phyloP scores from a whole-genome alignment of 2,113 vertebrate species.

The Gallinago undulata region DNA sequence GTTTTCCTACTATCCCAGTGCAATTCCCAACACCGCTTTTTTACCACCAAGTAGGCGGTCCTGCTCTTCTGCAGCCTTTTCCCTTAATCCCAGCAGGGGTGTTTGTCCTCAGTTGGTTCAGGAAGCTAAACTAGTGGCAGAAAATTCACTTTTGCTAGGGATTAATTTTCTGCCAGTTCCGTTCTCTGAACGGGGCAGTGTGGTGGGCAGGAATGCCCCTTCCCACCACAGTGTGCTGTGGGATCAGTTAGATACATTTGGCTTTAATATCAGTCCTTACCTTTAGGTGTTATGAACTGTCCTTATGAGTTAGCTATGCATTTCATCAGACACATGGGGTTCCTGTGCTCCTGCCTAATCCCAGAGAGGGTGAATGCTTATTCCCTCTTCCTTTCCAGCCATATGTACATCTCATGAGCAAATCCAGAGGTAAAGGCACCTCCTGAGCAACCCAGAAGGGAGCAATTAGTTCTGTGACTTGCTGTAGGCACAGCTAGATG shows the following conservation, averaged over 20 bases:
- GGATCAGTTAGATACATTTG: background rate
- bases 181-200: background rate
- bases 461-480: background rate
- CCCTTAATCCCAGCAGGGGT: background rate
- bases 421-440: background rate
- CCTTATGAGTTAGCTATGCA: background rate
- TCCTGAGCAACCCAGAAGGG: background rate
- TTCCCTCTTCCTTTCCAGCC: background rate
- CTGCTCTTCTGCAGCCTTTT: background rate
- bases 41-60: background rate
- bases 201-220: background rate
- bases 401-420: background rate
- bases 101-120: background rate
- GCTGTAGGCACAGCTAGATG: background rate
- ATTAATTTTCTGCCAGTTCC: background rate
- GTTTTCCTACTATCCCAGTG: background rate
- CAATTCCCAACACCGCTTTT: background rate
- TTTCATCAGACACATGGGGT: background rate
- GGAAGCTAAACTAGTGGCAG: background rate
- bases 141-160: background rate
- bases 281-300: background rate
- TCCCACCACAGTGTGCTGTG: background rate
- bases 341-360: background rate
- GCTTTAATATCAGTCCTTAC: background rate
- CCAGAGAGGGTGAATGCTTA: background rate